These are phyloP conservation scores for Eretmocerus hayati DNA, from an alignment of 2,888 invertebrate species.

Conservation along the genomic window DNA sequence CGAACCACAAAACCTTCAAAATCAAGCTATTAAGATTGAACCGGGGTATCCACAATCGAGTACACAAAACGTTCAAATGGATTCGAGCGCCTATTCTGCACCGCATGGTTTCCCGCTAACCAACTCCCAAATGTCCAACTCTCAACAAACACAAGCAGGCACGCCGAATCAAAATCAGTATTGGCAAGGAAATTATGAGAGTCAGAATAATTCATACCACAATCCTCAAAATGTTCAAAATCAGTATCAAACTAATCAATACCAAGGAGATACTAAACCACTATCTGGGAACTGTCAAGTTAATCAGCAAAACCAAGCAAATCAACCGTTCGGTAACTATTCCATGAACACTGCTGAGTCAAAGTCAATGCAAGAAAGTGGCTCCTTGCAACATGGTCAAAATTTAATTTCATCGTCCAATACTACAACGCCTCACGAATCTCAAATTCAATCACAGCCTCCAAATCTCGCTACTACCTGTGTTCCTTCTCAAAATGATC, in stretches of 20 bases:
- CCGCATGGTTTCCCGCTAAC: conserved; percentile 30
- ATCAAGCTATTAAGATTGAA: conserved; percentile 21
- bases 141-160: conserved; percentile 24
- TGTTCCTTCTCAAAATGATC: not conserved
- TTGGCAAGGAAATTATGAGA: conserved; percentile 47
- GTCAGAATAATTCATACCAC: conserved; percentile 37
- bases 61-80: conserved; percentile 26
- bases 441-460: conserved; percentile 2
- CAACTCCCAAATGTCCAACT: conserved; percentile 23
- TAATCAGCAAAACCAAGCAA: conserved; percentile 29
- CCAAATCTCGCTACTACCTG: not conserved
- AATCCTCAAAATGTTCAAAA: conserved; percentile 36
- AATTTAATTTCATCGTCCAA: conserved; percentile 3
- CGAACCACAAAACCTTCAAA: conserved; percentile 30
- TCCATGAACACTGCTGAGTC: conserved; percentile 11
- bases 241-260: conserved; percentile 48
- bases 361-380: conserved; percentile 15
- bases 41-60: conserved; percentile 30
- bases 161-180: conserved; percentile 33
- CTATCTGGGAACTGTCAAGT: conserved; percentile 24
- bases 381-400: not conserved
- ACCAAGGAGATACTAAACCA: conserved; percentile 1
- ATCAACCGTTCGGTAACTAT: conserved; percentile 23
- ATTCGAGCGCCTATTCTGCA: conserved; percentile 24
- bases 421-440: not conserved